Evolutionary conservation across 2,797 vertebrate species (phyloP), one percentile per base, ranked within the genome.

Genomic region (Muscicapa comitata): DNA sequence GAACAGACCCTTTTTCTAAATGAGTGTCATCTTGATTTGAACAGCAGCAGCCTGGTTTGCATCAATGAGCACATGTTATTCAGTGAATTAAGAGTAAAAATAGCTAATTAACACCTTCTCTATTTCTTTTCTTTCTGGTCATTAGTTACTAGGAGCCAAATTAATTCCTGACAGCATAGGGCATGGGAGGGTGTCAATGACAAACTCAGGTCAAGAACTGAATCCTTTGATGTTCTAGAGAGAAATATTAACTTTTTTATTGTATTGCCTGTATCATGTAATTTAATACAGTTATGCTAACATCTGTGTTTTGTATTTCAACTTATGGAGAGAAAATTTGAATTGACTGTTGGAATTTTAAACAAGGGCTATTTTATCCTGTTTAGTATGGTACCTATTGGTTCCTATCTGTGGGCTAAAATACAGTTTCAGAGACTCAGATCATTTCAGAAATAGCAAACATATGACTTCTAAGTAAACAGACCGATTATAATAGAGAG

Each of bases 61-160:
- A 58, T 93, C 80, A 70, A n/a, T 54, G 47, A 96, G 28, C 59
- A 35, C 28, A 5, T 17, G 23, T 25, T 83, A 45, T 75, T 79
- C 66, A 58, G 74, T 38, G 83, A 94, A 91, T 96, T 93, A 94
- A 75, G 88, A 93, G 37, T 88, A 88, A 93, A 93, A 93, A 50
- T 80, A 90, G 89, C 93, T 94, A 94, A 97, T 97, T 97, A 97
- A 88, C 70, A 88, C 61, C 55, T 79, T 63, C 61, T 62, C 45
- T 83, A 12, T 89, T 94, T 94, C 80, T 89, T 82, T 94, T 94
- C 68, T 93, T 28, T 78, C 66, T 92, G 80, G 33, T 86, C 53
- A 35, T 87, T 84, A 88, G 86, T 92, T 90, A 87, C 72, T 79
- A 47, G 13, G 10, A 91, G 63, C 55, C 51, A 84, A 83, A 88